Percentiles rank a stretch among this genome's conserved stretches.
These are phyloP conservation scores for Trachops cirrhosus DNA, from an alignment of 2,797 vertebrate genomes.

Conservation along the genomic window DNA sequence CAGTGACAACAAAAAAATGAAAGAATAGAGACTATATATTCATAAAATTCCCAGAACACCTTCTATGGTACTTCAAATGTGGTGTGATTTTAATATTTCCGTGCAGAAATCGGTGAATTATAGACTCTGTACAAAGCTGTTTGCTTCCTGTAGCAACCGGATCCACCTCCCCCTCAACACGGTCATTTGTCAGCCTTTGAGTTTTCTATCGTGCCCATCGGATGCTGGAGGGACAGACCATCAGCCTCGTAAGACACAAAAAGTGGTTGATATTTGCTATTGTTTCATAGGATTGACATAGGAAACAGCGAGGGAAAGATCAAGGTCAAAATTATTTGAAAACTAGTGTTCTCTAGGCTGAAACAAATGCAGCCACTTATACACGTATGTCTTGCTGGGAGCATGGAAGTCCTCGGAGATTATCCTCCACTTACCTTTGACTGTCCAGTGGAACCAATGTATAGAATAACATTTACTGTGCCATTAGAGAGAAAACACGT, in stretches of 20 bases:
- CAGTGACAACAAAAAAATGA: not conserved
- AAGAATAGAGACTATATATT: not conserved
- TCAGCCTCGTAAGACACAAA: not conserved
- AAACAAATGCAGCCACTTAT: not conserved
- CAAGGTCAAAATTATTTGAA: slow-evolving; percentile 4
- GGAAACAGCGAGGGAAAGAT: not conserved
- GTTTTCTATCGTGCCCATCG: not conserved
- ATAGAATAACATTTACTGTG: not conserved
- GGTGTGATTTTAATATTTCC: not conserved
- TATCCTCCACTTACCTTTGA: not conserved
- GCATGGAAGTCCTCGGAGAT: not conserved
- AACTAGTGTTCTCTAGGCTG: not conserved
- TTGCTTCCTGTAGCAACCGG: not conserved
- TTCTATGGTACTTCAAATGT: not conserved
- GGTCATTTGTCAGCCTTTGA: not conserved
- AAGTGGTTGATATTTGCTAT: not conserved
- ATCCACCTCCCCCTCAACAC: not conserved
- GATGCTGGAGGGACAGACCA: not conserved
- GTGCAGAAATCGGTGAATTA: not conserved
- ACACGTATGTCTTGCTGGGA: not conserved
- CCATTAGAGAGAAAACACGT: not conserved
- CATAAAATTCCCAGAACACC: not conserved
- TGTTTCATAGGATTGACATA: not conserved
- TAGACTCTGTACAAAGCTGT: not conserved
- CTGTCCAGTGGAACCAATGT: not conserved